Base-by-base conservation (phyloP, 2,888 invertebrate genomes). In the Hermaeophaga mercurialis region DNA sequence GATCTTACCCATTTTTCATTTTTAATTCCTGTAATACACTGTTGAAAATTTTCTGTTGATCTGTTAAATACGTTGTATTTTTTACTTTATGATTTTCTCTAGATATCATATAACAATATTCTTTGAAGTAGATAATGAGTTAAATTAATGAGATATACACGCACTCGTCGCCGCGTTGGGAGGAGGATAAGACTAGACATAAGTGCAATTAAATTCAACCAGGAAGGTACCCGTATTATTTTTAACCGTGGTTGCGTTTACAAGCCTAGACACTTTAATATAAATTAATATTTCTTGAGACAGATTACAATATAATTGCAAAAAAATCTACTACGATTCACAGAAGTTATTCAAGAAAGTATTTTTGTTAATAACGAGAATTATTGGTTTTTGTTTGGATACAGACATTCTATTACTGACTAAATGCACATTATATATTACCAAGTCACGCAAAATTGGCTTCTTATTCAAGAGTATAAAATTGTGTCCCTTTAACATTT, bases 121-220 rank as follows among this genome's bases (percentile, higher is more conserved):
- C 54, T 58, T 54, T 58, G 58, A 54, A 45, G 58, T 56, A 17
- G 34, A 47, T 56, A 26, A 39, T 28, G 15, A 47, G 28, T 52
- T 24, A 33, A 58, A 58, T 58, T 58, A 58, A 39, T 43, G 54
- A 49, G 43, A 58, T 47, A 48, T 44, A 58, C 36, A 52, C 38
- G 24, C 18, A 52, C 34, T 41, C 26, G 17, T 8, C 15, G 43
- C 43, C 12, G 15, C 9, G 9, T 43, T 43, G 12, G 43, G 41
- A 50, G 41, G 18, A 18, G 31, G 9, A 12, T 19, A 17, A 50
- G 50, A 47, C 47, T 14, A 52, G 34, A 52, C 48, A 47, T 28
- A 19, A 44, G 54, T 52, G 52, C 56, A 61, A 61, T 61, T 61
- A 58, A 54, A 50, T 55, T 49, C 47, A 36, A 33, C 46, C 54